These are phyloP conservation scores for Thalassaphorura encarpata DNA, from an alignment of 1,140 invertebrate genomes.

Conservation along the genomic window DNA sequence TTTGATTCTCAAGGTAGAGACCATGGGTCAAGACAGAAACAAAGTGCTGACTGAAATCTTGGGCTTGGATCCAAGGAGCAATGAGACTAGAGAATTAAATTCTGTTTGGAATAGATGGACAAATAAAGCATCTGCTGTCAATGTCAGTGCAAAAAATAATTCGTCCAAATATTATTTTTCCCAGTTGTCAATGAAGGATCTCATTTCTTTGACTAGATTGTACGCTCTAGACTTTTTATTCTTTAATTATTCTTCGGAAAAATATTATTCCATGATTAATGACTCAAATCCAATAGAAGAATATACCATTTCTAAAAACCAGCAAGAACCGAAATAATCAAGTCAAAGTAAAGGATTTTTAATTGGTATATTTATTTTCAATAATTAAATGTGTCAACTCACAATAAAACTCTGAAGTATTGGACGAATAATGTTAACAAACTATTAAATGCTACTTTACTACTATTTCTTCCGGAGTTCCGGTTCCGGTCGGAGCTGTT, in stretches of 20 bases:
- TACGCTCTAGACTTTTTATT: slow-evolving; percentile 67
- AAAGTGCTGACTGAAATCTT: slow-evolving; percentile 11
- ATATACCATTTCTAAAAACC: no score
- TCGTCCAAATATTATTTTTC: not conserved
- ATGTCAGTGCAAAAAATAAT: not conserved
- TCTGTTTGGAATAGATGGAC: slow-evolving; percentile 23
- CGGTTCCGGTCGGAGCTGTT: no score
- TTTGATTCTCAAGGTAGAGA: slow-evolving; percentile 33
- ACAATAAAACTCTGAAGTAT: no score
- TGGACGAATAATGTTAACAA: no score
- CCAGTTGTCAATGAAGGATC: slow-evolving; percentile 26
- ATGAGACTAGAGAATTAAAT: slow-evolving; percentile 8
- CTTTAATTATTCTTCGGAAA: slow-evolving; percentile 52
- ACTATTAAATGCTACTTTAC: no score
- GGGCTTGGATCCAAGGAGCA: not conserved
- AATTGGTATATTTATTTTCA: no score
- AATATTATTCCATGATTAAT: slow-evolving; percentile 6
- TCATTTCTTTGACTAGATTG: slow-evolving; percentile 58
- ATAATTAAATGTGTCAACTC: no score
- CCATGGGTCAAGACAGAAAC: slow-evolving; percentile 23
- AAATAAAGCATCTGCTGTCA: slow-evolving; percentile 5
- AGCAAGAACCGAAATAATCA: no score
- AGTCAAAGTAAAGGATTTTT: no score
- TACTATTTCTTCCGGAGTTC: no score
- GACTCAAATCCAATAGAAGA: no score